Evolutionary conservation across 2,888 invertebrate genomes (phyloP).

Genomic region (Rhaphigaster nebulosa): DNA sequence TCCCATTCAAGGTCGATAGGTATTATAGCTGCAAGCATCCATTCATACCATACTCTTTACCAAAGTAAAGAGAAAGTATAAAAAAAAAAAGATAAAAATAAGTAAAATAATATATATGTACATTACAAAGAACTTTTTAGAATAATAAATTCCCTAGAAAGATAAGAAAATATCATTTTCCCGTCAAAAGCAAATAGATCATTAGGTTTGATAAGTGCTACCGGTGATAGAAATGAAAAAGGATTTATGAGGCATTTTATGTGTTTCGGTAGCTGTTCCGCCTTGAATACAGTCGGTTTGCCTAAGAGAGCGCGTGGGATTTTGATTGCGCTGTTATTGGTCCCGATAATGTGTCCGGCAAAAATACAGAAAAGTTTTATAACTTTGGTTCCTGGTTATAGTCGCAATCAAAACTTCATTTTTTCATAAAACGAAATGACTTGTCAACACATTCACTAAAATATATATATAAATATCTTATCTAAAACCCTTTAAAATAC

Average conservation of each 20-base stretch:
- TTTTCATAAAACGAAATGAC: neutral
- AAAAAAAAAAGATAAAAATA: too few species aligned
- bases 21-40: too few species aligned
- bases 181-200: neutral
- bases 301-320: neutral
- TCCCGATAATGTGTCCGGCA: neutral
- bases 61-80: too few species aligned
- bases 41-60: too few species aligned
- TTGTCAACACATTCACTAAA: neutral
- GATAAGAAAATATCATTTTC: neutral
- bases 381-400: neutral
- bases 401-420: neutral
- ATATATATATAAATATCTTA: neutral
- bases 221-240: neutral
- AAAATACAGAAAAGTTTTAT: neutral
- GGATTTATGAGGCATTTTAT: constrained; percentile 2
- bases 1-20: too few species aligned
- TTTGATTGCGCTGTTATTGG: constrained; percentile 34
- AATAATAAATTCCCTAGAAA: too few species aligned
- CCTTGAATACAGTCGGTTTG: neutral
- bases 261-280: neutral
- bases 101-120: too few species aligned
- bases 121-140: too few species aligned
- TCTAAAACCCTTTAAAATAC: neutral
- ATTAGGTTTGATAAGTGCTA: neutral